Conservation (phyloP, 92 coral and sea anemone genomes). For the Pocillopora grandis region DNA sequence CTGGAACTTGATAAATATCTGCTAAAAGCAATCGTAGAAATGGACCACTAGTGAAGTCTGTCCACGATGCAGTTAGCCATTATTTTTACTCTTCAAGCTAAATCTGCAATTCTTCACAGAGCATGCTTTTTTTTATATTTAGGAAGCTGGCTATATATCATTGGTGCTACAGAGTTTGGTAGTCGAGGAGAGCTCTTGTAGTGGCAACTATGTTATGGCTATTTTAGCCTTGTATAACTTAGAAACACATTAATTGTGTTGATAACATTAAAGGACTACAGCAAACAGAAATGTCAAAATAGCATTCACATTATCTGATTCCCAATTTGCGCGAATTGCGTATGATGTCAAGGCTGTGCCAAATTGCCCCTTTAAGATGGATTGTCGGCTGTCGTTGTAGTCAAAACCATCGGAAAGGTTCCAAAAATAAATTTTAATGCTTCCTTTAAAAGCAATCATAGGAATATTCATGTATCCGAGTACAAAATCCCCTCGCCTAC, state of each 20-base stretch:
- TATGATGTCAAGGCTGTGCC: not conserved
- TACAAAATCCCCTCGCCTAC: not conserved
- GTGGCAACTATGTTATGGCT: not conserved
- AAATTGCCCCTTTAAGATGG: not conserved
- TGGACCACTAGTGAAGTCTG: not conserved
- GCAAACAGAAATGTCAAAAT: slow-evolving; percentile 23
- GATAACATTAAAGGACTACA: slow-evolving; percentile 6
- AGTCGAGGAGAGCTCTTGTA: not conserved
- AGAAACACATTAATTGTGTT: not conserved
- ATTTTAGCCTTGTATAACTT: not conserved
- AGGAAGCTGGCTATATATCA: not conserved
- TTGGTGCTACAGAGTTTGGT: not conserved
- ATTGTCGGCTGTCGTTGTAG: not conserved
- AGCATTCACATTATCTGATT: not conserved
- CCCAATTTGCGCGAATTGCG: slow-evolving; percentile 4
- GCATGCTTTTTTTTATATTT: not conserved
- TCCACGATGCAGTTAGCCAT: not conserved
- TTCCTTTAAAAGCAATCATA: not conserved
- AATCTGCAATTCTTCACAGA: not conserved
- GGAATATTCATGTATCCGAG: not conserved
- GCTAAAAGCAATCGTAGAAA: not conserved
- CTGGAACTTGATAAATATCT: not conserved
- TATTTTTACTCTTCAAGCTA: not conserved
- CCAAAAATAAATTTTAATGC: not conserved
- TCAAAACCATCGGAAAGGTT: not conserved